Base-by-base conservation (phyloP, 2,113 vertebrate species). In the Donacobius atricapilla region DNA sequence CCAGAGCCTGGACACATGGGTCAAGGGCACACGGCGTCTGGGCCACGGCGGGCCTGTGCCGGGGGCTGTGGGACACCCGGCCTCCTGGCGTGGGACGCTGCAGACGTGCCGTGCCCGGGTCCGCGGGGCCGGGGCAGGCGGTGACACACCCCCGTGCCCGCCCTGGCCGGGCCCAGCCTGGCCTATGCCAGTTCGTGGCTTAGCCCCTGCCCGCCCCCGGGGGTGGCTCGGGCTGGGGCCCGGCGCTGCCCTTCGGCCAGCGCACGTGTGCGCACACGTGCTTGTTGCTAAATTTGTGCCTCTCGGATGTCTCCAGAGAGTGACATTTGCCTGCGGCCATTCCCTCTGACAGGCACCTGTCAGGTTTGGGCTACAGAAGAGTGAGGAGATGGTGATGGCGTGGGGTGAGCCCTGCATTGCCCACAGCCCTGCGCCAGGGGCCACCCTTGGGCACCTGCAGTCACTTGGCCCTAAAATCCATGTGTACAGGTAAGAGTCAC, bases 341-440 rank as follows among this genome's bases (percentile, higher is more conserved):
- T 65, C 64, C 37, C 2, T 12, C 78, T 51, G 64, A 22, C 33
- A 28, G 58, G 21, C 69, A 54, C 58, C 78, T 33, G 1, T 21
- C 56, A n/a, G 27, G 21, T 13, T 47, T 40, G 24, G 42, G 72
- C 48, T 72, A 4, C 5, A 2, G 58, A 14, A 11, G 18, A 48
- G 21, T 0, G 0, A 53, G 79, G 79, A 40, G 73, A 2, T 17
- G 19, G 24, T 27, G 2, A 2, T 33, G 65, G 50, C 0, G 0
- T 7, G 27, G 45, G 24, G 21, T 33, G 51, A 57, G 61, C 45
- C 39, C 0, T 0, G 33, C 44, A 4, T 24, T 71, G 24, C 37
- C 3, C 3, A 8, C 20, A 68, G 53, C 63, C 61, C 39, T 30
- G 58, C 33, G 3, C 33, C 39, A 35, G 56, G 18, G 39, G 19